Evolutionary conservation across 2,797 vertebrate genomes (phyloP), one percentile per base, ranked within the genome.

Genomic region (Mormyrus proboscirostris): DNA sequence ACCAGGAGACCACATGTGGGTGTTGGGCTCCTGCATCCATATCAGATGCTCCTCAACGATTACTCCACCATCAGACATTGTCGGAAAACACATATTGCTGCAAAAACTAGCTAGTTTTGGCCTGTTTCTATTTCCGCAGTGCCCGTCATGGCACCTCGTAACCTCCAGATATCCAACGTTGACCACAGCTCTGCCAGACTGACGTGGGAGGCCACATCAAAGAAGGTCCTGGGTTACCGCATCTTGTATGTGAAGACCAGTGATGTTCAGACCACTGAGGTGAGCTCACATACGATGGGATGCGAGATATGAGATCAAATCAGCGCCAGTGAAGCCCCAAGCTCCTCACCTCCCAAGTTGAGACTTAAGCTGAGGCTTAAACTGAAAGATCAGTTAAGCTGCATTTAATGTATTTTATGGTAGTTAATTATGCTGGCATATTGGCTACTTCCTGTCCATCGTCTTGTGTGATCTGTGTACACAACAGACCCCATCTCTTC

Each of bases 1-100:
- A 95, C 89, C 98, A 99, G 94, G 96, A 98, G 95, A 99, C 97
- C 59, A 99, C 98, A 90, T 10, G 98, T 99, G 94, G 93, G 97
- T 95, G 4, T 29, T 4, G 2, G 19, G 38, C 29, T 33, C 12
- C 65, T 16, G 65, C 10, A 87, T 14, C 14, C 7, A 0, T 87
- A 38, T 62, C 86, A 44, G 29, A 87, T 38, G 53, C n/a, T 86
- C 25, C 29, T 38, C 65, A 2, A 2, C 0, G 65, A 38, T 65
- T 73, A 73, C 65, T 69, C 65, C 38, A 79, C 38, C 73, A 16
- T 79, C 33, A 79, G 6, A 57, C 6, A 57, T n/a, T n/a, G 41
- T 79, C 38, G 29, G 14, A 69, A 38, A 33, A 38, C 65, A 69
- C 10, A 0, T 14, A 33, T 69, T 29, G 12, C n/a, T 86, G 4